phyloP scores from a whole-genome alignment of 2,888 invertebrate species.

The Formica aserva region DNA sequence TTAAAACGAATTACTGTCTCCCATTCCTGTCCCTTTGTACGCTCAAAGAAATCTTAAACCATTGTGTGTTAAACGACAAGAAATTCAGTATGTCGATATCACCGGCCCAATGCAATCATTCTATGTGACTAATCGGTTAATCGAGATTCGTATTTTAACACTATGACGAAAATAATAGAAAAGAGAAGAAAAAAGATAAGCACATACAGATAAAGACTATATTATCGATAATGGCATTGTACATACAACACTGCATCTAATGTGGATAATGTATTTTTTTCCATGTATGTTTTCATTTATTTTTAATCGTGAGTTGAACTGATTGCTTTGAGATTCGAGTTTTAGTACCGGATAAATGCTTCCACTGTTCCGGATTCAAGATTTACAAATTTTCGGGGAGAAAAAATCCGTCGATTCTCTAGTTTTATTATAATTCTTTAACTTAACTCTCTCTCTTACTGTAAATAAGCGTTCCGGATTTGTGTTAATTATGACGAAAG shows the following conservation, averaged over 20 bases:
- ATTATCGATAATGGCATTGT: constrained; percentile 80
- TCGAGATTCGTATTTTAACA: constrained; percentile 50
- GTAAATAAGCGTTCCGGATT: constrained; percentile 72
- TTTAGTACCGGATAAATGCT: constrained; percentile 57
- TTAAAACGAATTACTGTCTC: constrained; percentile 67
- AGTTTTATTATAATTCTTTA: constrained; percentile 63
- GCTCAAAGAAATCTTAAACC: constrained; percentile 64
- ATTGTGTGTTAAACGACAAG: constrained; percentile 53
- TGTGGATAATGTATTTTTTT: constrained; percentile 75
- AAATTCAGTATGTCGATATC: constrained; percentile 27
- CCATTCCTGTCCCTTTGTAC: constrained; percentile 70
- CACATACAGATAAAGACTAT: constrained; percentile 76
- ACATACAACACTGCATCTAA: constrained; percentile 82
- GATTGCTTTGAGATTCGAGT: constrained; percentile 44
- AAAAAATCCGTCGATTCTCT: constrained; percentile 42
- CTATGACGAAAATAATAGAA: constrained; percentile 44
- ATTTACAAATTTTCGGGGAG: constrained; percentile 12
- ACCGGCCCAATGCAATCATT: background rate
- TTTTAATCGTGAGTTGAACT: constrained; percentile 46
- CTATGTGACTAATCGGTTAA: constrained; percentile 14
- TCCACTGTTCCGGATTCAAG: constrained; percentile 54
- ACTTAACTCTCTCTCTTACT: constrained; percentile 62
- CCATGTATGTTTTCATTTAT: constrained; percentile 75
- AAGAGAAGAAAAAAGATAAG: constrained; percentile 68
- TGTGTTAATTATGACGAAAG: constrained; percentile 43